Conservation (phyloP, 2,888 invertebrate species). For the Sthenelais limicola region DNA sequence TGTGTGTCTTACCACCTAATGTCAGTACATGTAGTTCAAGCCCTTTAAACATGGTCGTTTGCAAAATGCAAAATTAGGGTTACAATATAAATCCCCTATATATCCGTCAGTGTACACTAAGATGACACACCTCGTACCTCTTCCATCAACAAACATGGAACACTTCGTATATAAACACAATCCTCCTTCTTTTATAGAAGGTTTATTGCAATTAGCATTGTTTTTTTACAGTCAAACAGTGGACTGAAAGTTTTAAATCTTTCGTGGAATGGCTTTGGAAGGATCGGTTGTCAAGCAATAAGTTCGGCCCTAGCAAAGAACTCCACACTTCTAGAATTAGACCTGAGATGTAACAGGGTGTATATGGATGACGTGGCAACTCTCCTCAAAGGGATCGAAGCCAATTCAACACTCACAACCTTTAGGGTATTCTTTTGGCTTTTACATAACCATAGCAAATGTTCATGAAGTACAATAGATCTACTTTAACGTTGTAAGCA, state of each 20-base stretch:
- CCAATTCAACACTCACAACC: constrained; percentile 40
- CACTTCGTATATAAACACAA: neutral
- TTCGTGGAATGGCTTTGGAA: constrained; percentile 62
- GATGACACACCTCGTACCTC: neutral
- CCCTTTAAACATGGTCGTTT: too few relatives aligned
- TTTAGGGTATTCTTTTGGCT: too few relatives aligned
- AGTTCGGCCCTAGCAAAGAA: constrained; percentile 56
- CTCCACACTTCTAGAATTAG: constrained; percentile 53
- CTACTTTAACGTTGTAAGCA: too few relatives aligned
- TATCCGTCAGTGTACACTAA: neutral
- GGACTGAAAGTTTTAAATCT: constrained; percentile 57
- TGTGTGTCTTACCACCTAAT: neutral
- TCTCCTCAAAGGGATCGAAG: constrained; percentile 57
- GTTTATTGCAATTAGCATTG: neutral
- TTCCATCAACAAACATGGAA: neutral
- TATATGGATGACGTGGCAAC: constrained; percentile 56
- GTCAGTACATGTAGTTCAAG: neutral
- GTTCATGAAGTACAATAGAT: too few relatives aligned
- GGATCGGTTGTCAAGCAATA: constrained; percentile 56
- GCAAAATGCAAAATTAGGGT: too few relatives aligned
- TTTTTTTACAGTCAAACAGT: constrained; percentile 53
- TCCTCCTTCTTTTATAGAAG: neutral
- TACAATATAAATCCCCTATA: neutral
- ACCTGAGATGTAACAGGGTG: constrained; percentile 61
- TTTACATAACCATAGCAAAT: too few relatives aligned